Base-by-base conservation (phyloP, 2,113 vertebrate species). In the Isurus oxyrinchus region DNA sequence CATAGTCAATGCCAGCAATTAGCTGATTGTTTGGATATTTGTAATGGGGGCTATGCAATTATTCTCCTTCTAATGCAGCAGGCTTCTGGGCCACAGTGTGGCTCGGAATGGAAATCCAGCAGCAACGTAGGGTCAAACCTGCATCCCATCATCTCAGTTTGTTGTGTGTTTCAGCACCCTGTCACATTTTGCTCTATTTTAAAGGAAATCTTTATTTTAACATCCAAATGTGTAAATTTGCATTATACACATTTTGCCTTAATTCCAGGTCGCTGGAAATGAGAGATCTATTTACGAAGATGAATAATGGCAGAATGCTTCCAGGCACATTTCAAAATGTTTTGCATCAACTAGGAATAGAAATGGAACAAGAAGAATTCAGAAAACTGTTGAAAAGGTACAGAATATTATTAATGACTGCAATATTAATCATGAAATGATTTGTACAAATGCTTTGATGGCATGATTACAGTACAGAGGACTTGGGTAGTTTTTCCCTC, bases 81-180 rank as follows among this genome's bases (percentile, higher is more conserved):
- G 81, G 16, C 61, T 72, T 59, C 23, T 69, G 66, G 61, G 61
- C 23, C 97, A 96, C 76, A 96, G 96, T 93, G 94, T 96, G 91
- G 96, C 96, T 63, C 96, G 96, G 97, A 96, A 96, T 93, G 96
- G 86, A 95, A 96, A 84, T 96, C 5, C 19, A 96, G 96, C 96
- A 94, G 91, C 96, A 96, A 40, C 1, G 66, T 94, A 95, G 97
- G 97, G 96, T 96, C 97, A 69, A 94, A 97, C 21, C 57, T 40
- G 59, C 3, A 88, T 23, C 14, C 7, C 49, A 16, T 27, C 69
- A 72, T 88, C 86, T 88, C 49, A 31, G 49, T 69, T 67, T 95
- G 44, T 6, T 35, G 57, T 40, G 44, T 91, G 59, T 66, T 63
- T 69, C 88, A 44, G 14, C n/a, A 55, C 5, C 35, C 35, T 67